Evolutionary conservation across 2,888 invertebrate genomes (phyloP), one percentile per base, ranked within the genome.

Genomic region (Cactoblastis cactorum): DNA sequence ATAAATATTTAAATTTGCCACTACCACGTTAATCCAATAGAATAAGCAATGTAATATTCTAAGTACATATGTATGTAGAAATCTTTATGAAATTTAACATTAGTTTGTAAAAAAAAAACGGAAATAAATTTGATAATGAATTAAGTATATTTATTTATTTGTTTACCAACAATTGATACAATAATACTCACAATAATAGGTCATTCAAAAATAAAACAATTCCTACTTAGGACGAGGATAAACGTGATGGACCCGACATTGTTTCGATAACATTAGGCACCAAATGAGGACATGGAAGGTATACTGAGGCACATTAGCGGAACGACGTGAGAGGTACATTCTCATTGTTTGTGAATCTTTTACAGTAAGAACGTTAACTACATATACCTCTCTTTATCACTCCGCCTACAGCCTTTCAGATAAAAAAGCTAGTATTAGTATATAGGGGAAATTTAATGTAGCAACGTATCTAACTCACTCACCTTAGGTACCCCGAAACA

Each of bases 241-340:
- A 32, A 43, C 43, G 15, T 43, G 43, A 24, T 3, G 28, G 28
- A 15, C 17, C 2, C 28, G 17, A 28, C 17, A 12, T 28, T 43
- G 43, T 32, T 28, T 28, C 43, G 28, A 43, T 43, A 32, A 17
- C 43, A 43, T 43, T 43, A 43, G 43, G 43, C 17, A 28, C 17
- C 28, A 15, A 43, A 43, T 3, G n/a, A n/a, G 43, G 28, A 17
- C 14, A 39, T 4, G 43, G 28, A 37, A 9, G 14, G 15, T 15
- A n/a, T n/a, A n/a, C n/a, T n/a, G n/a, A n/a, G 15, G 15, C 28
- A 43, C 43, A 43, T 43, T 43, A 43, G 28, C 14, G 43, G 11
- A 43, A 43, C 43, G 43, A 43, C 28, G 43, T 17, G 28, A 43
- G 9, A 11, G 43, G 24, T 24, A 24, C 43, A 28, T 12, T 28